A percentile compares a stretch with the other conserved stretches of the same genome.
These are phyloP conservation scores for Ptilonorhynchus violaceus DNA, from an alignment of 2,113 vertebrate genomes.

Conservation along the genomic window DNA sequence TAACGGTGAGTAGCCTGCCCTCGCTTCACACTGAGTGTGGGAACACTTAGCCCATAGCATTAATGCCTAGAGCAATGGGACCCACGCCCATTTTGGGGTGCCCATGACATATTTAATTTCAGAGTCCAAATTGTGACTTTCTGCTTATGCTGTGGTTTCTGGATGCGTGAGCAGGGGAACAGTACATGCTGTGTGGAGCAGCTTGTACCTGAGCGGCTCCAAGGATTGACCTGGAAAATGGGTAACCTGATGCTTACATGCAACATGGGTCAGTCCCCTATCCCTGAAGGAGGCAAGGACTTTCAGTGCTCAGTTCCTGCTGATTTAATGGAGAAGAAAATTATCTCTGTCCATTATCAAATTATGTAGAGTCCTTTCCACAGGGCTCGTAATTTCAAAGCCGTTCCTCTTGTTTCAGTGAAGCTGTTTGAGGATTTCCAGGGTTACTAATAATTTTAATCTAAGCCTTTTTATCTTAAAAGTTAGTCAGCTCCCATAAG, in stretches of 20 bases:
- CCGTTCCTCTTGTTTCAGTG: neutral
- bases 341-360: neutral
- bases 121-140: neutral
- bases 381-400: neutral
- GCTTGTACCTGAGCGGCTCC: neutral
- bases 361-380: neutral
- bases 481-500: neutral
- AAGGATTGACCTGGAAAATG: neutral
- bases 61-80: neutral
- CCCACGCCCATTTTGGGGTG: neutral
- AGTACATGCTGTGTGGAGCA: neutral
- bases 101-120: neutral
- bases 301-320: neutral
- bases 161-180: neutral
- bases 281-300: neutral
- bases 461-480: neutral
- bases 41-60: neutral
- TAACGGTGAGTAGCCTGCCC: neutral
- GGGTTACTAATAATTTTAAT: slow-evolving; percentile 8
- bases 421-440: neutral
- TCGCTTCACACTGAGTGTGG: neutral
- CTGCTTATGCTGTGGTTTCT: neutral
- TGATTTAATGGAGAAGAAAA: neutral
- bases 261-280: neutral
- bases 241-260: neutral